These are phyloP conservation scores for Gymnopithys bicolor DNA, from an alignment of 2,797 vertebrate genomes.

Conservation along the genomic window DNA sequence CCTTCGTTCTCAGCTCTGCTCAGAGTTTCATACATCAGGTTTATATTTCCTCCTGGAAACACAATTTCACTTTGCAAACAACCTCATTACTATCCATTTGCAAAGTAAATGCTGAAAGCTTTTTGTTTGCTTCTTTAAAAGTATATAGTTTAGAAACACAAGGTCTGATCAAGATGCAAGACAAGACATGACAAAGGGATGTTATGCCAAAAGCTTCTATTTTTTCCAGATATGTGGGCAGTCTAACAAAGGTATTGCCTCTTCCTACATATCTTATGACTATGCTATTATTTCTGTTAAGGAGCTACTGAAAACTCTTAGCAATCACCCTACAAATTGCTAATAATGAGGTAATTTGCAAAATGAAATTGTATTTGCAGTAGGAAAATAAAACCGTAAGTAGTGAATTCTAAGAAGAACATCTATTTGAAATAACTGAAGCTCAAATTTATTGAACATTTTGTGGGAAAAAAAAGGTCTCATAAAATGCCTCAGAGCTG, in stretches of 20 bases:
- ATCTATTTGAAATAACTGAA: neutral
- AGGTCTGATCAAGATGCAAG: constrained; percentile 5
- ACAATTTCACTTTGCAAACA: constrained; percentile 29
- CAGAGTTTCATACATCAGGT: neutral
- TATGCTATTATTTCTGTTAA: constrained; percentile 27
- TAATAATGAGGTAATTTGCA: constrained; percentile 57
- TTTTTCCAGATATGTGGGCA: neutral
- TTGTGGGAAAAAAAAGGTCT: neutral
- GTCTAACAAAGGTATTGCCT: constrained; percentile 14
- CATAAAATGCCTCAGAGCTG: neutral
- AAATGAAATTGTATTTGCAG: constrained; percentile 28
- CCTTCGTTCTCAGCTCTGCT: neutral
- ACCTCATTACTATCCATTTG: constrained; percentile 48
- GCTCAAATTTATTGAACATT: neutral
- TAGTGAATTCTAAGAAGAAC: neutral
- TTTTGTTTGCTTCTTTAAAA: neutral
- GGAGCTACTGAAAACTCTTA: constrained; percentile 33
- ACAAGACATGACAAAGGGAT: neutral
- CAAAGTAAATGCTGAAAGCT: neutral
- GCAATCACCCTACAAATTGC: constrained; percentile 42
- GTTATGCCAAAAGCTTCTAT: neutral
- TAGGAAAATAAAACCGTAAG: constrained; percentile 35
- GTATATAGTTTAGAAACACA: neutral
- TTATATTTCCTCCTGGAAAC: constrained; percentile 47
- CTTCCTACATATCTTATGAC: constrained; percentile 15